Base-by-base conservation (phyloP, 2,888 invertebrate species). In the Cataglyphis cursor region DNA sequence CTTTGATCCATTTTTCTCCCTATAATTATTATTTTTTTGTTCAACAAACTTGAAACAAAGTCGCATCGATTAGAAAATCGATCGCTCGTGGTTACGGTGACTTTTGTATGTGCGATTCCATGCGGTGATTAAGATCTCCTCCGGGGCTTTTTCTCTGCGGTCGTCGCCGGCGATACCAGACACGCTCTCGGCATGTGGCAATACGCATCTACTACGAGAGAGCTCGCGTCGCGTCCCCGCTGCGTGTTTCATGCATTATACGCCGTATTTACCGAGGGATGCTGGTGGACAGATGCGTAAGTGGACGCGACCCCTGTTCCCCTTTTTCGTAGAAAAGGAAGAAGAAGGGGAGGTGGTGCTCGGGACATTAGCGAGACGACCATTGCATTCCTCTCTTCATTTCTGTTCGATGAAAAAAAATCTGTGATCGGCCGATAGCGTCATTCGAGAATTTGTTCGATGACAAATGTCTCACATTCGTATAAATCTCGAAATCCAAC, bases 261-360 rank as follows among this genome's bases (percentile, higher is more conserved):
- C 81, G 82, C 84, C 66, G 87, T 92, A 92, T 93, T 91, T 91
- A 90, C 90, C 88, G 84, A 91, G 92, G 93, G 93, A 93, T 92
- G 93, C 93, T 92, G 94, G 93, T 91, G 94, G 93, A 94, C 94
- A 94, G 94, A 94, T 94, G 94, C 92, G 92, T 93, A 94, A 94
- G 94, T 94, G 93, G 94, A 81, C 88, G 84, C 83, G 73, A 90
- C 90, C 91, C 93, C 91, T 89, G 68, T 65, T 24, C n/a, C 24
- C 54, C 51, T 38, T 12, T 9, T 54, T 51, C 12, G 18, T 21
- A 64, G 21, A 24, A 57, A 35, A 44, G 10, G 18, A 5, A 65
- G 24, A 28, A 54, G 10, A 54, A 18, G 38, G 44, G 10, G 66
- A 44, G 44, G 62, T 44, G 35, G 51, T 24, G 41, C 10, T 48